Percentiles rank a stretch among this genome's conserved stretches.
Evolutionary conservation across 2,888 invertebrate genomes (phyloP).

Genomic region (Trachelus iudaicus): DNA sequence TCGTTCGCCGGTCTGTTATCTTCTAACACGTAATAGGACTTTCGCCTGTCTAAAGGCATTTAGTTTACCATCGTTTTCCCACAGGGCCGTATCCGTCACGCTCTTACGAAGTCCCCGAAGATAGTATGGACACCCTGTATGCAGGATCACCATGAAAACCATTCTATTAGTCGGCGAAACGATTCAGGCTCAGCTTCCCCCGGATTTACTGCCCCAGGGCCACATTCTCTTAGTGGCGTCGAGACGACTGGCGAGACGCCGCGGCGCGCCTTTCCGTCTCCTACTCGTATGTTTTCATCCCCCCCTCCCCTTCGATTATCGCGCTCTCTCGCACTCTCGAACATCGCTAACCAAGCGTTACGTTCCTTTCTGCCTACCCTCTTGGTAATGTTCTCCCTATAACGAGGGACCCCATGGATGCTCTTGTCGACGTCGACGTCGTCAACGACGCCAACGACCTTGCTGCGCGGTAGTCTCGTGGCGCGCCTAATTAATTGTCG

Average conservation of each 20-base stretch:
- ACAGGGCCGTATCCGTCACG: not conserved
- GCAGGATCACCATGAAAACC: not conserved
- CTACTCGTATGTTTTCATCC: not conserved
- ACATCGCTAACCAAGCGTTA: not conserved
- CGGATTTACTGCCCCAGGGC: constrained; percentile 12
- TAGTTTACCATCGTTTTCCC: not conserved
- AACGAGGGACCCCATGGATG: not conserved
- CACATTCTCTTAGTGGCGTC: constrained; percentile 19
- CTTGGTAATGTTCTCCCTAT: not conserved
- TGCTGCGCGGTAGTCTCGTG: not conserved
- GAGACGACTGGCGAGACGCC: constrained; percentile 20
- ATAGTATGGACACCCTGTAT: not conserved
- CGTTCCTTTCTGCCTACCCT: not conserved
- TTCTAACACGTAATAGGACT: not conserved
- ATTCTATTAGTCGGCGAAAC: not conserved
- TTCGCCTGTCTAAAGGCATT: not conserved
- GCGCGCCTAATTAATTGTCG: not conserved
- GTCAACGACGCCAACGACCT: not conserved
- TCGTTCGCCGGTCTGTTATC: not conserved
- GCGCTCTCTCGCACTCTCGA: not conserved
- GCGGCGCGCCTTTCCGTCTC: constrained; percentile 12
- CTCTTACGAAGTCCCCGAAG: not conserved
- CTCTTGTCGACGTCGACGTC: not conserved
- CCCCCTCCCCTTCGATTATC: not conserved
- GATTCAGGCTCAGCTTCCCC: not conserved